Conservation (phyloP, 2,113 vertebrate genomes). For the Scytalopus superciliaris region DNA sequence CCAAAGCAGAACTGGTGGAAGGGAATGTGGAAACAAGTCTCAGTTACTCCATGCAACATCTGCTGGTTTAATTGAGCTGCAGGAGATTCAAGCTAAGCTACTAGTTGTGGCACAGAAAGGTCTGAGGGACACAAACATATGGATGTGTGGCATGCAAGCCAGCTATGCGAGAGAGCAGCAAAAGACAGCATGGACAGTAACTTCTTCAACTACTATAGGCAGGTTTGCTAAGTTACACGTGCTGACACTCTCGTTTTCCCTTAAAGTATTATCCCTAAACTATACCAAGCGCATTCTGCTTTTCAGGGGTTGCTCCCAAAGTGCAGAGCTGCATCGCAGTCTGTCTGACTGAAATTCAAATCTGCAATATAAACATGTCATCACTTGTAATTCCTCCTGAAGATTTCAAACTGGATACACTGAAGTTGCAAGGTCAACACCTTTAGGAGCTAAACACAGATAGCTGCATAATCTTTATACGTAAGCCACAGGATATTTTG, state of each 20-base stretch:
- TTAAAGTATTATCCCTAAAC: neutral
- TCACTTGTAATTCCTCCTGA: constrained; percentile 10
- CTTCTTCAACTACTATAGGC: neutral
- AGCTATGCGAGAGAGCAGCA: neutral
- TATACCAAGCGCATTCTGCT: neutral
- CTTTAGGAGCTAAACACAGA: constrained; percentile 17
- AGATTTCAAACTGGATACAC: neutral
- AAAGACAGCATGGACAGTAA: neutral
- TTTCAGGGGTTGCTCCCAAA: neutral
- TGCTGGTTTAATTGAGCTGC: neutral
- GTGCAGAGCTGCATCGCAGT: neutral
- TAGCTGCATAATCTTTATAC: neutral
- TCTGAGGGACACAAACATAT: neutral
- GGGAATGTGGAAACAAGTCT: neutral
- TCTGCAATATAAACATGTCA: neutral
- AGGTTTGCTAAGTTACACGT: neutral
- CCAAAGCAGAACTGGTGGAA: neutral
- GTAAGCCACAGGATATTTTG: constrained; percentile 2
- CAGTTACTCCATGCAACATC: neutral
- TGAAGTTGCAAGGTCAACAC: constrained; percentile 21
- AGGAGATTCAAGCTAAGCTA: neutral
- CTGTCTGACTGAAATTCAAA: constrained; percentile 13
- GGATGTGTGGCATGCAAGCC: neutral
- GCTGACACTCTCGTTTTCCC: neutral
- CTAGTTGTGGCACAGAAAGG: neutral